These are phyloP conservation scores for Erpobdella octoculata DNA, from an alignment of 2,888 invertebrate species.

Conservation along the genomic window DNA sequence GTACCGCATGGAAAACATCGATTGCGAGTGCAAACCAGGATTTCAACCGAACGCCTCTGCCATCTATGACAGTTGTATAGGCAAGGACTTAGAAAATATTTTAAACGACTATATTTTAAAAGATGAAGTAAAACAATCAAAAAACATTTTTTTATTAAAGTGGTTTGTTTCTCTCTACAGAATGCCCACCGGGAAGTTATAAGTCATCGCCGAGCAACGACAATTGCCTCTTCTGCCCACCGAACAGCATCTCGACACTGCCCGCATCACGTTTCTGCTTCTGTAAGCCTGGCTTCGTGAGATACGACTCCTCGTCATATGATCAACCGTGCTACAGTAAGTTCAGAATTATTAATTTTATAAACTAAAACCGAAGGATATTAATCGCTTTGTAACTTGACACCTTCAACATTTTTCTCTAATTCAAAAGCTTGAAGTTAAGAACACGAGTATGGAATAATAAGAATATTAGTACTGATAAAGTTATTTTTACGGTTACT, in stretches of 20 bases:
- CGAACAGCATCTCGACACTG: not conserved
- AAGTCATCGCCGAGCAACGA: not conserved
- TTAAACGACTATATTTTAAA: not conserved
- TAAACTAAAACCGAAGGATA: too few species aligned
- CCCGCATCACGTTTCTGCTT: not conserved
- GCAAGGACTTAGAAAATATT: not conserved
- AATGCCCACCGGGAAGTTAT: not conserved
- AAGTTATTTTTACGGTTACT: too few species aligned
- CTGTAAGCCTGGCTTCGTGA: not conserved
- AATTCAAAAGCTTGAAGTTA: too few species aligned
- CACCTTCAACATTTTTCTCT: too few species aligned
- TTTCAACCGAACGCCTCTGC: not conserved
- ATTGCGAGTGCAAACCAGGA: slow-evolving; percentile 16
- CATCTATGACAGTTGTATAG: not conserved
- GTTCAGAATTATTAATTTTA: not conserved
- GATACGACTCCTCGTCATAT: not conserved
- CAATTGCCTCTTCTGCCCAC: not conserved
- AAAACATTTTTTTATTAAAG: too few species aligned
- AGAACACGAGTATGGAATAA: too few species aligned
- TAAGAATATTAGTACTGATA: too few species aligned
- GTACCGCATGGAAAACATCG: not conserved
- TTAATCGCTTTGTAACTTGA: too few species aligned
- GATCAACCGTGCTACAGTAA: slow-evolving; percentile 2
- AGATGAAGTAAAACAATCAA: not conserved
- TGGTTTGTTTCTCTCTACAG: not conserved